Evolutionary conservation across 92 coral and sea anemone genomes (phyloP).

Genomic region (Chrysogorgia sp.): DNA sequence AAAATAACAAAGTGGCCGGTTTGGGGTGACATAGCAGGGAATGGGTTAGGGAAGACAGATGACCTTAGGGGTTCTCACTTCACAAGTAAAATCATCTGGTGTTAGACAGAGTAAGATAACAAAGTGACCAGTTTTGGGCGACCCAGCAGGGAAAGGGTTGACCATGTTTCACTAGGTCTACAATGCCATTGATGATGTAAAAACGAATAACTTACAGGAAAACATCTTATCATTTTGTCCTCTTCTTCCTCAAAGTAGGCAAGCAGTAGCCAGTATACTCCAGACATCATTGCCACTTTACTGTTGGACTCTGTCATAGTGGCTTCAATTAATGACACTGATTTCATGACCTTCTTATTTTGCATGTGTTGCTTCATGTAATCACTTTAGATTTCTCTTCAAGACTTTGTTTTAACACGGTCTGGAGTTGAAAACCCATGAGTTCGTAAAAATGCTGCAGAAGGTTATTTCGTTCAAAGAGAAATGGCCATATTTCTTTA

Average conservation of each 20-base stretch:
- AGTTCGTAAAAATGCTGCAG: slow-evolving; percentile 13
- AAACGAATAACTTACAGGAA: neutral
- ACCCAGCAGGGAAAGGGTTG: no score
- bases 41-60: neutral
- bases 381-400: neutral
- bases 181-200: neutral
- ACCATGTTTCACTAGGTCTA: neutral
- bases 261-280: slow-evolving; percentile 10
- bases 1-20: no score
- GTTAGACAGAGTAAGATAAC: no score
- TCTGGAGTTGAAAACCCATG: slow-evolving; percentile 23
- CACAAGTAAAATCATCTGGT: neutral
- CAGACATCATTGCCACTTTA: slow-evolving; percentile 4
- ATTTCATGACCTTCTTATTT: slow-evolving; percentile 13
- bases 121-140: no score
- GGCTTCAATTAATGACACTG: slow-evolving; percentile 6
- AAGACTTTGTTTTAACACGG: slow-evolving; percentile 2
- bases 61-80: neutral
- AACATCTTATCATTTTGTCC: neutral
- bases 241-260: slow-evolving; percentile 30
- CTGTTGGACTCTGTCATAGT: slow-evolving; percentile 13
- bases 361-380: neutral
- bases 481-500: slow-evolving; percentile 33
- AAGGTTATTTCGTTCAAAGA: no score
- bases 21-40: no score